Conservation (phyloP, 2,113 vertebrate species). For the Aspidoscelis tigris region DNA sequence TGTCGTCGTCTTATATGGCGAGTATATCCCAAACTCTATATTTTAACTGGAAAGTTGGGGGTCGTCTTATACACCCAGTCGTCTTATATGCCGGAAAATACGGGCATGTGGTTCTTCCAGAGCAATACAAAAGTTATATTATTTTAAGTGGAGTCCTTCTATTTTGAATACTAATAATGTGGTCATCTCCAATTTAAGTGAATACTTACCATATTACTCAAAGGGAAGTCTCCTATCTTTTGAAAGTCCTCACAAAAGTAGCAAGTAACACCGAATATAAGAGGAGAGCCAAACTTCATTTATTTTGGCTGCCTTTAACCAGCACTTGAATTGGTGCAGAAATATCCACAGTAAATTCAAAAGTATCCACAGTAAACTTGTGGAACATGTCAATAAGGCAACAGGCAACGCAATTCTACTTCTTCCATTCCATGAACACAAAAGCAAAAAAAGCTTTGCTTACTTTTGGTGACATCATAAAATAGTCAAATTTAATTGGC, state of each 20-base stretch:
- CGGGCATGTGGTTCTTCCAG: background rate
- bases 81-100: no score
- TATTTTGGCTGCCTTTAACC: background rate
- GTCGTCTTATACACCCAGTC: no score
- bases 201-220: background rate
- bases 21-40: no score
- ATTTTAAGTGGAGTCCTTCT: background rate
- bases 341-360: background rate
- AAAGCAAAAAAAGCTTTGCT: background rate
- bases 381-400: background rate
- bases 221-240: background rate
- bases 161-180: background rate
- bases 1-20: no score
- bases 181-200: background rate
- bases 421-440: background rate
- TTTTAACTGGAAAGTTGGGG: no score
- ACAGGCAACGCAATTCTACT: background rate
- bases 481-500: background rate
- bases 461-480: background rate
- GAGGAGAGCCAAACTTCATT: background rate
- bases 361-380: background rate
- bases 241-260: constrained; percentile 3
- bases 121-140: background rate
- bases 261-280: background rate
- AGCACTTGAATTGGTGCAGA: background rate